Evolutionary conservation across 2,113 vertebrate species (phyloP), one percentile per base, ranked within the genome.

Genomic region (Anoplopoma fimbria): DNA sequence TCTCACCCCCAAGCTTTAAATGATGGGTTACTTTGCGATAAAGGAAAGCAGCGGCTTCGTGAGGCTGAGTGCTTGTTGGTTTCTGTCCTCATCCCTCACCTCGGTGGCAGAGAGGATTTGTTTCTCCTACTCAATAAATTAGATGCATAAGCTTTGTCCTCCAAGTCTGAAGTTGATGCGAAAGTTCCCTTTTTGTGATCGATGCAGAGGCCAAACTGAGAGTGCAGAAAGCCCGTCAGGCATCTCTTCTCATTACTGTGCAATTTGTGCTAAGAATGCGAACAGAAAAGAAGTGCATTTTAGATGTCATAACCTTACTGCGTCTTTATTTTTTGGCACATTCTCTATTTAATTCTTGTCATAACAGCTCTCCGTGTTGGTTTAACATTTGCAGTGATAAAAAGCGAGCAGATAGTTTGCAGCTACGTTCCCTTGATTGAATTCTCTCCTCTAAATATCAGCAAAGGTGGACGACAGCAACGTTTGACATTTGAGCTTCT

Each of bases 211-310:
- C 17, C 31, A 14, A 9, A 55, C 47, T n/a, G 25, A 40, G 23
- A 14, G 84, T 84, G 75, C 71, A 77, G 58, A 75, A 87, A 51
- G 49, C 84, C 83, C 85, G 58, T 86, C 27, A 74, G 82, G 79
- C 78, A 61, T 79, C 81, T 84, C 40, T 77, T 25, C 83, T 90
- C 88, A 82, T 92, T 85, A 82, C 60, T 67, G 38, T 64, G 75
- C 61, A 72, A 49, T 77, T 49, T 42, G 25, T 79, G 85, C 60
- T 57, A n/a, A 19, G 79, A 68, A 83, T 69, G 38, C 77, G 75
- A 63, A 74, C 25, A 69, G 60, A 40, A 63, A 49, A 64, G 31
- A 65, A 25, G 21, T 31, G 34, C 38, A 49, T 49, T 25, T 72
- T 15, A 17, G 3, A 55, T 9, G 55, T 69, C 83, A 63, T 29